Conservation (phyloP, 2,888 invertebrate species). For the Chrysomela aeneicollis region DNA sequence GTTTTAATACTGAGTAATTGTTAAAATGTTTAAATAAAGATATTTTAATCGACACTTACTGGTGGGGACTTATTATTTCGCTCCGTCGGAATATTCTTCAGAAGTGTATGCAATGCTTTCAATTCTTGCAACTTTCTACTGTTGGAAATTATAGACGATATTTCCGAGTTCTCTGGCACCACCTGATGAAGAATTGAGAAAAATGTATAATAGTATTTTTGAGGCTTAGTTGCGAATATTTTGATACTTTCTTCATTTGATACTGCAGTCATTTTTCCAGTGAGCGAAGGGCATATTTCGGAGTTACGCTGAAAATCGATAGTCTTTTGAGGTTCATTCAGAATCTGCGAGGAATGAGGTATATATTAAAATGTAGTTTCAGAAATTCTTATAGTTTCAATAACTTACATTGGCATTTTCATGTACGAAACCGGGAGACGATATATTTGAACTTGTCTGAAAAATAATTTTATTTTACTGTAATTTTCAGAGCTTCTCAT, state of each 20-base stretch:
- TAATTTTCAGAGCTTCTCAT: background rate
- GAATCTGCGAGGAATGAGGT: no score
- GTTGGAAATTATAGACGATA: slow-evolving; percentile 13
- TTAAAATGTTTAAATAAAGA: background rate
- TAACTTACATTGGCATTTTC: background rate
- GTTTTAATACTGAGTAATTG: background rate
- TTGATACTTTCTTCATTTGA: background rate
- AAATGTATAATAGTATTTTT: background rate
- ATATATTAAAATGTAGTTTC: no score
- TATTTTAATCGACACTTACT: background rate
- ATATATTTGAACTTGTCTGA: background rate
- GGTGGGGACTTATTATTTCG: background rate
- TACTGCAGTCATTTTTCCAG: background rate
- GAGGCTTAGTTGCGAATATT: background rate
- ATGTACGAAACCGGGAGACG: background rate
- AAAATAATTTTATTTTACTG: background rate
- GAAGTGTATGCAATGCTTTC: slow-evolving; percentile 6
- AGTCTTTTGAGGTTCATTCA: no score
- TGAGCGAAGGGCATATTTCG: background rate
- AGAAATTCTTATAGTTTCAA: background rate
- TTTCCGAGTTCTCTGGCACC: background rate
- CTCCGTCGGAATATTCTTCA: slow-evolving; percentile 6
- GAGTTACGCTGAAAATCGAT: no score
- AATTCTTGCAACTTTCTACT: slow-evolving; percentile 9
- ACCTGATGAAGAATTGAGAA: background rate